Evolutionary conservation across 1,140 invertebrate species (phyloP).

Genomic region (Tetramorium parvispinum): DNA sequence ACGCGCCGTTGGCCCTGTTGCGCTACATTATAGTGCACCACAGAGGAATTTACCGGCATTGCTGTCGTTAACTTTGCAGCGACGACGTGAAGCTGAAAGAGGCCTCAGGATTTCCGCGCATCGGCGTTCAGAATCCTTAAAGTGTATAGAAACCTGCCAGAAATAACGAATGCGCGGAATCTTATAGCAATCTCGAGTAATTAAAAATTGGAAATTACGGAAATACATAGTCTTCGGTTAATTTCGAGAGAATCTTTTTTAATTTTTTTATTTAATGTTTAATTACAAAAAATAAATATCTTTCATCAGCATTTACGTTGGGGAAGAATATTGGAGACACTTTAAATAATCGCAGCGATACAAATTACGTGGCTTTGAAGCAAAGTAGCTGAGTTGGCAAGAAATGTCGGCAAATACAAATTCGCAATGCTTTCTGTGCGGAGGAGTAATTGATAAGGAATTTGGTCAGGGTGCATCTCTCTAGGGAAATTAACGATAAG

Average conservation of each 20-base stretch:
- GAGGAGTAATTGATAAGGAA: constrained; percentile 64
- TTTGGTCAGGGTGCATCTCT: constrained; percentile 63
- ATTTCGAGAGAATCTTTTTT: not conserved
- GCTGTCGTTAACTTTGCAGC: constrained; percentile 29
- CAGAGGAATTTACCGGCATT: constrained; percentile 58
- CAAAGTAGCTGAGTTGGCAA: constrained; percentile 25
- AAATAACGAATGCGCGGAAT: not conserved
- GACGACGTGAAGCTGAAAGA: not conserved
- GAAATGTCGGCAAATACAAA: constrained; percentile 44
- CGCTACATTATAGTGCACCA: constrained; percentile 64
- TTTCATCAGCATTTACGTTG: not conserved
- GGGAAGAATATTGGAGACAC: not conserved
- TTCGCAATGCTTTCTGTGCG: constrained; percentile 26
- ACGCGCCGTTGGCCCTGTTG: constrained; percentile 53
- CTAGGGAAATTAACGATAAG: constrained; percentile 73
- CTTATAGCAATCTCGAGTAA: not conserved
- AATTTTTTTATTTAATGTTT: not conserved
- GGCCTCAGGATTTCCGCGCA: not conserved
- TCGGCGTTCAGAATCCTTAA: not conserved
- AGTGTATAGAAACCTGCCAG: not conserved
- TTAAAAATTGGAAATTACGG: not conserved
- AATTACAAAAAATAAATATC: constrained; percentile 12
- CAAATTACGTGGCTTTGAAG: not conserved
- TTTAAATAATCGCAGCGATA: not conserved
- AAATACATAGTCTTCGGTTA: not conserved